Evolutionary conservation across 2,888 invertebrate genomes (phyloP).

Genomic region (Tortricodes alternella): DNA sequence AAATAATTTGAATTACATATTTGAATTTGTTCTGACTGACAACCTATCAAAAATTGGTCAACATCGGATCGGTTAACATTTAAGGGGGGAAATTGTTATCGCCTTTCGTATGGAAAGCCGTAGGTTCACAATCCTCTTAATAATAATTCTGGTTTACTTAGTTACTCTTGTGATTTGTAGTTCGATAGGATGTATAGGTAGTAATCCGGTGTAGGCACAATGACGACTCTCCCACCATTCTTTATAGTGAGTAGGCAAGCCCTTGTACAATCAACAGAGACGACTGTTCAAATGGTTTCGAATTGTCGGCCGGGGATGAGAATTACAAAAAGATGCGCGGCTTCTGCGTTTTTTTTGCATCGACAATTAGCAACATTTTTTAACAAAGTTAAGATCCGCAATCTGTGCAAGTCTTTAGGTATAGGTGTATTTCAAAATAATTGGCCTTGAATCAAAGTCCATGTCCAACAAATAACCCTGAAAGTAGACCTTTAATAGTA

Average conservation of each 20-base stretch:
- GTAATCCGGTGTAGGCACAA: not conserved
- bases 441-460: too few relatives aligned
- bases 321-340: not conserved
- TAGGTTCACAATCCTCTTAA: too few relatives aligned
- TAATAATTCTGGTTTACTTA: not conserved
- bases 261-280: constrained; percentile 16
- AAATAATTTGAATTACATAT: too few relatives aligned
- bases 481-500: not conserved
- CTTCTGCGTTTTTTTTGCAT: not conserved
- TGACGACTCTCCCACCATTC: constrained; percentile 18
- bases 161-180: not conserved
- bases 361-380: too few relatives aligned
- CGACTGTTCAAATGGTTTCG: constrained; percentile 1
- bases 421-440: too few relatives aligned
- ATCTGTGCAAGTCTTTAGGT: too few relatives aligned
- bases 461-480: not conserved
- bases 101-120: too few relatives aligned
- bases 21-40: too few relatives aligned
- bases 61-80: not conserved
- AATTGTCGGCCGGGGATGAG: not conserved
- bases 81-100: too few relatives aligned
- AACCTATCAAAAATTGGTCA: not conserved
- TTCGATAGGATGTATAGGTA: not conserved
- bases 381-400: too few relatives aligned
- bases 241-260: constrained; percentile 1